These are phyloP conservation scores for Wiebesia pumilae DNA, from an alignment of 1,140 invertebrate genomes.

Conservation along the genomic window DNA sequence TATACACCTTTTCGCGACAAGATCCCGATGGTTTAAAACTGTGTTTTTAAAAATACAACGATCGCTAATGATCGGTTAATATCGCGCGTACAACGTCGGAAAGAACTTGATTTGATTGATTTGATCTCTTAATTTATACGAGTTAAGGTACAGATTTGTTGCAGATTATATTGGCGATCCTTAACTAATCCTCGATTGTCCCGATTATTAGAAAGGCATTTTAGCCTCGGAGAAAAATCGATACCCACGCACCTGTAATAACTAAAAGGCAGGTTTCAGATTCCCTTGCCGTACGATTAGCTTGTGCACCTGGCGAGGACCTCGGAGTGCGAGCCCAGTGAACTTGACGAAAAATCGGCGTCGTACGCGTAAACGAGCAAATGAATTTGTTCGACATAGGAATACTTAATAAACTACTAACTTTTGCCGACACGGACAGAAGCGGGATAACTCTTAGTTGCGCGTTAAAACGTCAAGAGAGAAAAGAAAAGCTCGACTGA, in stretches of 20 bases:
- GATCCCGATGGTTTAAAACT: no score
- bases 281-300: slow-evolving; percentile 47
- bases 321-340: slow-evolving; percentile 15
- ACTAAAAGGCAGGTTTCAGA: slow-evolving; percentile 46
- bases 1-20: no score
- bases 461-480: neutral
- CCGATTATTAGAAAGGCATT: slow-evolving; percentile 23
- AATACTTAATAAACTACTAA: neutral
- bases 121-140: no score
- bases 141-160: neutral
- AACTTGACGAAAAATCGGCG: slow-evolving; percentile 41
- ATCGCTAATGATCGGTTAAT: no score
- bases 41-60: no score
- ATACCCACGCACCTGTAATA: slow-evolving; percentile 31
- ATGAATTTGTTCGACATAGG: neutral
- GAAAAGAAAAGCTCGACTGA: neutral
- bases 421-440: no score
- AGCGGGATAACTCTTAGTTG: neutral
- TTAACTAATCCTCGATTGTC: neutral
- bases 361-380: neutral
- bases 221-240: slow-evolving; percentile 37
- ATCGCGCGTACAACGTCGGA: no score
- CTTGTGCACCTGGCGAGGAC: slow-evolving; percentile 49
- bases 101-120: no score
- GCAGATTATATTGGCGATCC: neutral